phyloP scores from a whole-genome alignment of 2,113 vertebrate genomes.

The Nothobranchius furzeri region DNA sequence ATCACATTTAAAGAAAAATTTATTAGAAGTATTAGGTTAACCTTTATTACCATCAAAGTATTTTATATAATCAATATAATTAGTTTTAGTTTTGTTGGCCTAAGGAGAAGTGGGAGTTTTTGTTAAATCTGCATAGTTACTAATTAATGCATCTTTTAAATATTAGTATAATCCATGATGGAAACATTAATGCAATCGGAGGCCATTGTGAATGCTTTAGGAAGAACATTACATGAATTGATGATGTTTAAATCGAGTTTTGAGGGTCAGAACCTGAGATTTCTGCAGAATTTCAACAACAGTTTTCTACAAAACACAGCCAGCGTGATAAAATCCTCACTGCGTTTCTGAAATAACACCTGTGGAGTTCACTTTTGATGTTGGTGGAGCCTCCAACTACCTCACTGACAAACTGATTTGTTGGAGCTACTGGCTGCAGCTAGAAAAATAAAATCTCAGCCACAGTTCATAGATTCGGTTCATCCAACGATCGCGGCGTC shows the following conservation, averaged over 20 bases:
- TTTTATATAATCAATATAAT: too few species aligned
- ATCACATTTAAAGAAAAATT: too few species aligned
- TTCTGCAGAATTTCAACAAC: background rate
- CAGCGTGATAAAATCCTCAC: background rate
- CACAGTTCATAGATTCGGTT: background rate
- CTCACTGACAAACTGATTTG: slow-evolving; percentile 25
- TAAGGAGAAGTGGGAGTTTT: too few species aligned
- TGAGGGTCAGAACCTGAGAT: background rate
- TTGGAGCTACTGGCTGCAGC: slow-evolving; percentile 17
- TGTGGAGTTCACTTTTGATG: slow-evolving; percentile 10
- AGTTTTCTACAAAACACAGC: slow-evolving; percentile 4
- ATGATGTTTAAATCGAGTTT: background rate
- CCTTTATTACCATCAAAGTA: too few species aligned
- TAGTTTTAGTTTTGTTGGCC: too few species aligned
- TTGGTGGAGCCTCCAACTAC: background rate
- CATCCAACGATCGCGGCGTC: slow-evolving; percentile 2
- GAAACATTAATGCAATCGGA: background rate
- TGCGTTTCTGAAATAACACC: slow-evolving; percentile 14
- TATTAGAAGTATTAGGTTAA: too few species aligned
- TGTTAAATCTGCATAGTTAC: too few species aligned
- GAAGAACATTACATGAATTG: background rate
- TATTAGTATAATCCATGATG: too few species aligned
- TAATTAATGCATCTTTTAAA: too few species aligned
- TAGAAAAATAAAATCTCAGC: slow-evolving; percentile 8
- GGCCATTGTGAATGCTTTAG: background rate